Evolutionary conservation across 2,113 vertebrate genomes (phyloP).

Genomic region (Carassius auratus): DNA sequence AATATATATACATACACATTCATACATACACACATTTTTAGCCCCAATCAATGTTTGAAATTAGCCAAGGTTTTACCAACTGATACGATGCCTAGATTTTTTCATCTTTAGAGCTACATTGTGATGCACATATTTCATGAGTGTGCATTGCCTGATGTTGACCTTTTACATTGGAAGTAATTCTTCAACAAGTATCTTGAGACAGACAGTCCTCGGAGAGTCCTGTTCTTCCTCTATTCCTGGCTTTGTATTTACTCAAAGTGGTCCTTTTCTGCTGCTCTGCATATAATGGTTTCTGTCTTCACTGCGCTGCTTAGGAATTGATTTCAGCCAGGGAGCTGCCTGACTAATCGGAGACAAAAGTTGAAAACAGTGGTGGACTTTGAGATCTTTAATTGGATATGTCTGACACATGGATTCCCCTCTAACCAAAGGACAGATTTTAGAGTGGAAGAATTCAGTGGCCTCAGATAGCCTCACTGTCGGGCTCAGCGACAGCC

Average conservation of each 20-base stretch:
- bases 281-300: slow-evolving; percentile 15
- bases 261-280: neutral
- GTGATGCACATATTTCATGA: neutral
- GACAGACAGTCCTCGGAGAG: neutral
- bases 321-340: slow-evolving; percentile 32
- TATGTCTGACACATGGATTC: slow-evolving; percentile 35
- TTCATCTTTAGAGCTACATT: neutral
- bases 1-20: too few species aligned
- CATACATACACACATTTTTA: too few species aligned
- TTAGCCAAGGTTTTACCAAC: neutral
- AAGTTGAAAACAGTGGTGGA: slow-evolving; percentile 32
- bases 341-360: slow-evolving; percentile 32
- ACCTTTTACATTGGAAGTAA: neutral
- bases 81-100: neutral
- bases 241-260: neutral
- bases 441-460: neutral
- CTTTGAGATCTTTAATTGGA: slow-evolving; percentile 37
- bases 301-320: slow-evolving; percentile 11
- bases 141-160: neutral
- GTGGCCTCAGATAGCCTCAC: neutral
- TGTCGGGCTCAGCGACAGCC: neutral
- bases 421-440: neutral
- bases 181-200: neutral
- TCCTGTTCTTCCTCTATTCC: neutral
- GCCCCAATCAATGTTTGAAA: too few species aligned